phyloP scores from a whole-genome alignment of 2,113 vertebrate genomes.

The Herpetotheres cachinnans region DNA sequence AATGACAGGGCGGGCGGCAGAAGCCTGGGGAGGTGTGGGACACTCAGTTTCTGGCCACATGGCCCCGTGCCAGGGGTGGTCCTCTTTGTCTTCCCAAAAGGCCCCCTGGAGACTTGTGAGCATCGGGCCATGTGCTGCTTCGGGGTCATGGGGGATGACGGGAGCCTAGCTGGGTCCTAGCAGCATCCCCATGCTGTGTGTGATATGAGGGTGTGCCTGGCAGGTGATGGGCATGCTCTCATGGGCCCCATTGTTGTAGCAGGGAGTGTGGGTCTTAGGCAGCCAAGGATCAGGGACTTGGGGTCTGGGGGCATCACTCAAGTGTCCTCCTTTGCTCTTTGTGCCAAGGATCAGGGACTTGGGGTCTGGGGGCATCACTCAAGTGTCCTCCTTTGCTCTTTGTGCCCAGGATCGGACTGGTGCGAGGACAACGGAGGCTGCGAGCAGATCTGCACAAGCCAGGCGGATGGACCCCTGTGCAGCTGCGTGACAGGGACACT shows the following conservation, averaged over 20 bases:
- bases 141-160: rapidly evolving
- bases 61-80: background rate
- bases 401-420: conserved; percentile 85
- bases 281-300: rapidly evolving
- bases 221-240: rapidly evolving
- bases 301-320: background rate
- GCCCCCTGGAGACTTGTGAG: background rate
- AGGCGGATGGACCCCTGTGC: conserved; percentile 81
- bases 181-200: rapidly evolving
- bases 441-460: conserved; percentile 95
- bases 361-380: rapidly evolving
- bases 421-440: conserved; percentile 92
- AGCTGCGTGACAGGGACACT: conserved; percentile 93
- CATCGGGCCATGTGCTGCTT: background rate
- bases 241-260: no score
- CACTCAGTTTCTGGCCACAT: rapidly evolving
- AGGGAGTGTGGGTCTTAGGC: background rate
- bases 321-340: background rate
- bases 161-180: no score
- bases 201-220: rapidly evolving
- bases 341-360: conserved; percentile 67
- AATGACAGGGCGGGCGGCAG: rapidly evolving
- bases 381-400: background rate
- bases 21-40: rapidly evolving
- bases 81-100: background rate